Evolutionary conservation across 2,888 invertebrate species (phyloP).

Genomic region (Macrophya annulata): DNA sequence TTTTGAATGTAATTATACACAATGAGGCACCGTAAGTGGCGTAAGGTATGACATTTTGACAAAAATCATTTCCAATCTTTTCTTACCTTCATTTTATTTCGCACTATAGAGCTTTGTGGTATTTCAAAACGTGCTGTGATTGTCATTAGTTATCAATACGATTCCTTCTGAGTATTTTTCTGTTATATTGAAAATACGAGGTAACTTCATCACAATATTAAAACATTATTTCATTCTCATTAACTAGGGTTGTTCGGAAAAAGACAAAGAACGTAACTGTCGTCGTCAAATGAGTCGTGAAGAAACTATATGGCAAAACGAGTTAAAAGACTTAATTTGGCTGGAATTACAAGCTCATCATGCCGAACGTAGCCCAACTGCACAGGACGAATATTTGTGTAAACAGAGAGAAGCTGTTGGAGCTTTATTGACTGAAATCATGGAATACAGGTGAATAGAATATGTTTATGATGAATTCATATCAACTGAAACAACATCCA

Average conservation of each 20-base stretch:
- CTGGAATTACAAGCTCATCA: slow-evolving; percentile 93
- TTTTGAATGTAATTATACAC: neutral
- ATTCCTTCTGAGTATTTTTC: neutral
- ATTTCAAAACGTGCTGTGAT: neutral
- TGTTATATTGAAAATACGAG: neutral
- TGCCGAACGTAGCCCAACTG: slow-evolving; percentile 87
- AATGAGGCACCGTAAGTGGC: neutral
- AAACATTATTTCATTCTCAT: neutral
- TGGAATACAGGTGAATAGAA: slow-evolving; percentile 85
- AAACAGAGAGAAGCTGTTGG: slow-evolving; percentile 88
- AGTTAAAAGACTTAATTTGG: slow-evolving; percentile 95
- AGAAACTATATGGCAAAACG: slow-evolving; percentile 93
- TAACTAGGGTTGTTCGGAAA: slow-evolving; percentile 84
- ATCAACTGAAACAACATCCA: neutral
- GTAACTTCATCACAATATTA: neutral
- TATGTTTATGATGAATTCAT: neutral
- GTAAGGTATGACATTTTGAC: neutral
- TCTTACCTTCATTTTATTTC: neutral
- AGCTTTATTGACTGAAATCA: slow-evolving; percentile 87
- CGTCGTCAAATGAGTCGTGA: slow-evolving; percentile 88
- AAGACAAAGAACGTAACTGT: slow-evolving; percentile 84
- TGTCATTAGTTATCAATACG: neutral
- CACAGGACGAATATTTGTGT: slow-evolving; percentile 90
- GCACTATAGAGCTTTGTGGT: neutral
- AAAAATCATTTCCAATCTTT: neutral